A percentile compares a stretch with the other conserved stretches of the same genome.
phyloP scores from a whole-genome alignment of 2,797 vertebrate species.

The Gila robusta region DNA sequence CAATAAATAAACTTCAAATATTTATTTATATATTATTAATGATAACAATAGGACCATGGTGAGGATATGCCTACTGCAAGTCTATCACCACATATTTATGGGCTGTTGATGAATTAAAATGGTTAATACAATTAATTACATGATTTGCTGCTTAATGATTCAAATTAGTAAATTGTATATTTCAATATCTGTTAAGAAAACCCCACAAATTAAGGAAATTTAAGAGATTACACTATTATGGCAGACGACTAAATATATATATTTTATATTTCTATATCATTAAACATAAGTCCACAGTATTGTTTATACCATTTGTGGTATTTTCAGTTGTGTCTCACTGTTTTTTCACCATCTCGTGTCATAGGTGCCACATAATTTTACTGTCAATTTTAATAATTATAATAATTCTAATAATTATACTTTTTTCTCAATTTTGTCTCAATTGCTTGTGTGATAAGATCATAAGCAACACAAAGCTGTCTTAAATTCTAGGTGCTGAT shows the following conservation, averaged over 20 bases:
- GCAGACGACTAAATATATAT: neutral
- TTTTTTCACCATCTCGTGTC: neutral
- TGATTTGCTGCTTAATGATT: neutral
- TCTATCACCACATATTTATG: neutral
- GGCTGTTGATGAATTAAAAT: neutral
- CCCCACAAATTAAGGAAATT: neutral
- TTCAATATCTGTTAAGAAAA: neutral
- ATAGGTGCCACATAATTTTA: neutral
- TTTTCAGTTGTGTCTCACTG: neutral
- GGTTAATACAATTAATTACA: neutral
- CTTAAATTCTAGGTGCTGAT: neutral
- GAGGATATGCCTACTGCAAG: neutral
- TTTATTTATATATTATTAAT: neutral
- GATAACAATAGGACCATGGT: neutral
- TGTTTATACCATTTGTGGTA: neutral
- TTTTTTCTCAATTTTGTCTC: neutral
- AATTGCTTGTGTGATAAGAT: neutral
- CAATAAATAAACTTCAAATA: neutral
- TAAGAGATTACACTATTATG: neutral
- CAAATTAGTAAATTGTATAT: neutral
- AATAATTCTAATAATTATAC: neutral
- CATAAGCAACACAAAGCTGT: neutral
- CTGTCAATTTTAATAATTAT: neutral
- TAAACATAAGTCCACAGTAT: neutral
- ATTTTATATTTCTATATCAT: neutral